phyloP scores from a whole-genome alignment of 2,113 vertebrate species.

The Geococcyx californianus region DNA sequence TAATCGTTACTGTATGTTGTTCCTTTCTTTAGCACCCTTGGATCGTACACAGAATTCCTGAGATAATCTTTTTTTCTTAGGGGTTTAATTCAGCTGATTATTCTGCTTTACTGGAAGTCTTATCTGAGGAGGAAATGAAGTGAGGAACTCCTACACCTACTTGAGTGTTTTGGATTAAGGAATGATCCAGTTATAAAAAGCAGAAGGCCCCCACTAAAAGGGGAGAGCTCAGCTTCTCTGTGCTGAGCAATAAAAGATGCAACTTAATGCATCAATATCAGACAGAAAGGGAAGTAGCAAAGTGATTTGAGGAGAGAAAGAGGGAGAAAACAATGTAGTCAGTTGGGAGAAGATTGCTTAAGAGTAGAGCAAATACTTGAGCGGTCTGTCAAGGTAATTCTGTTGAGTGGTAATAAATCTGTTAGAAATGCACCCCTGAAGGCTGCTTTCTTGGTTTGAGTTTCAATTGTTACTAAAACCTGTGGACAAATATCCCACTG shows the following conservation, averaged over 20 bases:
- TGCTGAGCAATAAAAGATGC: neutral
- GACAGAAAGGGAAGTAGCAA: neutral
- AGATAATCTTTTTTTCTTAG: neutral
- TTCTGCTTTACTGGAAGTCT: neutral
- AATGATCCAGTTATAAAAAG: neutral
- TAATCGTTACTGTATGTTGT: slow-evolving; percentile 36
- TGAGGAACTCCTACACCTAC: neutral
- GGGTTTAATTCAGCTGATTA: neutral
- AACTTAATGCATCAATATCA: neutral
- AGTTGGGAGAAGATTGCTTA: neutral
- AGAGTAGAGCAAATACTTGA: neutral
- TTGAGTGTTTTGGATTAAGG: neutral
- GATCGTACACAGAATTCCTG: neutral
- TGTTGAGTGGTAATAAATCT: neutral
- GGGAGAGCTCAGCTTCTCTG: neutral
- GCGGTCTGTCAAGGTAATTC: neutral
- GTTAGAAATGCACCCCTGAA: neutral
- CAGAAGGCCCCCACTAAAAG: neutral
- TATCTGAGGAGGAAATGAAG: neutral
- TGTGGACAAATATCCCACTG: neutral
- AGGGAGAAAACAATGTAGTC: neutral
- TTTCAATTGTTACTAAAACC: neutral
- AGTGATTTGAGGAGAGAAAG: neutral
- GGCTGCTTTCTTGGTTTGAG: neutral
- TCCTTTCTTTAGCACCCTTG: neutral